Evolutionary conservation across 1,140 invertebrate genomes (phyloP).

Genomic region (Cylas formicarius): DNA sequence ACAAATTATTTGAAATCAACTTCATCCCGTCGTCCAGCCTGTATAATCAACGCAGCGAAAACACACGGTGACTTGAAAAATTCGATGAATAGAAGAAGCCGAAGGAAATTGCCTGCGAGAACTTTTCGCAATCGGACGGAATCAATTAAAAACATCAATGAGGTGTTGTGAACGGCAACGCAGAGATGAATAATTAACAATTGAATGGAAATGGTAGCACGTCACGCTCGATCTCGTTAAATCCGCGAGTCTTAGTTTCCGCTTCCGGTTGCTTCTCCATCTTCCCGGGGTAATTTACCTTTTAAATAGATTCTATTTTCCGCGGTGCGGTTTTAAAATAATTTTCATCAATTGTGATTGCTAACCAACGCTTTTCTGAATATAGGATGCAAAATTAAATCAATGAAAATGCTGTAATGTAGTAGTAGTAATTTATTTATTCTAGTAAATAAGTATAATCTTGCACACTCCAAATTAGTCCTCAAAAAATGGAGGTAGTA

Average conservation of each 20-base stretch:
- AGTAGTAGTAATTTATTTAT: no score
- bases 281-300: no score
- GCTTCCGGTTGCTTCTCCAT: conserved; percentile 11
- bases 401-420: no score
- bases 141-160: conserved; percentile 21
- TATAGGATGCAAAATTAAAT: no score
- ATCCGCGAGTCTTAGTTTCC: conserved; percentile 11
- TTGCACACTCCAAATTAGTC: no score
- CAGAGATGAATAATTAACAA: conserved; percentile 20
- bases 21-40: neutral
- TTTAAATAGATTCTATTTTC: no score
- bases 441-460: no score
- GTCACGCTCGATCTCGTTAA: conserved; percentile 15
- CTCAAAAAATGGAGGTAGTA: no score
- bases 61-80: conserved; percentile 1
- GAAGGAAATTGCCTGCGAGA: conserved; percentile 17
- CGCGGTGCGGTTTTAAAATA: no score
- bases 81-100: conserved; percentile 10
- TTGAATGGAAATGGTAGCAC: conserved; percentile 15
- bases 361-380: no score
- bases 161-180: conserved; percentile 17
- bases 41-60: neutral
- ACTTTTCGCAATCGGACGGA: conserved; percentile 17
- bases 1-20: neutral
- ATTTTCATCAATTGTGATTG: no score